Conservation (phyloP, 2,797 vertebrate genomes). For the Hypotaenidia okinawae region DNA sequence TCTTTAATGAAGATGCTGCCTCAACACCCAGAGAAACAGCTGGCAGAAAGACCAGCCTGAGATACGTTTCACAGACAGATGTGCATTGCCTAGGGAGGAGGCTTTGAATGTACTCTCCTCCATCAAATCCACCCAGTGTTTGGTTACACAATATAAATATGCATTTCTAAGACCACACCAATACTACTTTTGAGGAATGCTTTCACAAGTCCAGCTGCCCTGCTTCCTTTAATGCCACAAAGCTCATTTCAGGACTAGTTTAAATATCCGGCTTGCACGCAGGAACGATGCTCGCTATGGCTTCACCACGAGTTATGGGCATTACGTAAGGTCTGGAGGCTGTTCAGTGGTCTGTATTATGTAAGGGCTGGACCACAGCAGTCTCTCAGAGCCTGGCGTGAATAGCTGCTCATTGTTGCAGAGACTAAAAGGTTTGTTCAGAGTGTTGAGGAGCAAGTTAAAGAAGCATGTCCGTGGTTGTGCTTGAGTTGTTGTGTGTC, state of each 20-base stretch:
- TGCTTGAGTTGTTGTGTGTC: not conserved
- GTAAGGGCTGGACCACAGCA: not conserved
- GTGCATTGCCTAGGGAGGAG: not conserved
- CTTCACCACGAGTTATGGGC: not conserved
- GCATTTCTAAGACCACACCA: not conserved
- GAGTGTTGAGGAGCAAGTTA: not conserved
- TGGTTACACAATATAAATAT: slow-evolving; percentile 25
- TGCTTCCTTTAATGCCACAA: not conserved
- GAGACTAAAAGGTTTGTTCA: not conserved
- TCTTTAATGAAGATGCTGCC: not conserved
- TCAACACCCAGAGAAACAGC: not conserved
- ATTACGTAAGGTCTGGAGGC: not conserved
- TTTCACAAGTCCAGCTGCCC: not conserved
- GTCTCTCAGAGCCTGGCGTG: not conserved
- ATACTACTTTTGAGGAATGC: not conserved
- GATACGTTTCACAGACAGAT: slow-evolving; percentile 68
- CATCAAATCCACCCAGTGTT: not conserved
- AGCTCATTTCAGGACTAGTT: not conserved
- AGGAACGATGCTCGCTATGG: not conserved
- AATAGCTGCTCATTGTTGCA: not conserved
- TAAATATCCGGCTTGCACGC: not conserved
- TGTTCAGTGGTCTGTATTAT: not conserved
- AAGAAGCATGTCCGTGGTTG: not conserved
- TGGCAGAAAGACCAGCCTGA: slow-evolving; percentile 13
- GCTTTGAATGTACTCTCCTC: not conserved